Base-by-base conservation (phyloP, 2,888 invertebrate species). In the Dryobota labecula region DNA sequence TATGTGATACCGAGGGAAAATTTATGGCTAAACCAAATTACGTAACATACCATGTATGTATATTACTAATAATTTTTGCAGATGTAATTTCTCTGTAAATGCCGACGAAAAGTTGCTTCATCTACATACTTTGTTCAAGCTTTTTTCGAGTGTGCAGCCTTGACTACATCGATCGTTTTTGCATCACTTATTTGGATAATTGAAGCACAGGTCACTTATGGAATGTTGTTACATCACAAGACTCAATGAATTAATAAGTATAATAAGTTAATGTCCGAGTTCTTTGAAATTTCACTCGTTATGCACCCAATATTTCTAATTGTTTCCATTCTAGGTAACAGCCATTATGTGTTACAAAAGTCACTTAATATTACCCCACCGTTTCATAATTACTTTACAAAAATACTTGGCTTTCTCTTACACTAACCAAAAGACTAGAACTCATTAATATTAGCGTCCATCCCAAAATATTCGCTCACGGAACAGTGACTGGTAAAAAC, bases 401-500 rank as follows among this genome's bases (percentile, higher is more conserved):
- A 76, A 70, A 78, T 69, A 80, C 65, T 80, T 79, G 62, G 62
- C 71, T 80, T 76, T 78, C 63, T 51, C 27, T 83, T 78, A 82
- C 70, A 85, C 79, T 86, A 87, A 88, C 83, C 86, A 76, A 86
- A 88, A 89, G 91, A 92, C 91, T 92, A 92, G 91, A 91, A 88
- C 84, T 88, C 85, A 88, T 88, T 86, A 90, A 89, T 88, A 83
- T 76, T 78, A 75, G 58, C 75, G 75, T 78, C 24, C 27, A 43
- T 72, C 60, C 15, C 41, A 62, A 76, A 63, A 63, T 56, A 56
- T 49, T 24, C 7, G 45, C 51, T 96, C 96, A 98, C 71, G 98
- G 98, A 74, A 98, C 97, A 73, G 95, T 97, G 7, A 98, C 97
- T 43, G 97, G 97, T 83, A 98, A 92, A 90, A 98, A 98, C 93